phyloP scores from a whole-genome alignment of 2,888 invertebrate species.

The Cyclophora albipunctata region DNA sequence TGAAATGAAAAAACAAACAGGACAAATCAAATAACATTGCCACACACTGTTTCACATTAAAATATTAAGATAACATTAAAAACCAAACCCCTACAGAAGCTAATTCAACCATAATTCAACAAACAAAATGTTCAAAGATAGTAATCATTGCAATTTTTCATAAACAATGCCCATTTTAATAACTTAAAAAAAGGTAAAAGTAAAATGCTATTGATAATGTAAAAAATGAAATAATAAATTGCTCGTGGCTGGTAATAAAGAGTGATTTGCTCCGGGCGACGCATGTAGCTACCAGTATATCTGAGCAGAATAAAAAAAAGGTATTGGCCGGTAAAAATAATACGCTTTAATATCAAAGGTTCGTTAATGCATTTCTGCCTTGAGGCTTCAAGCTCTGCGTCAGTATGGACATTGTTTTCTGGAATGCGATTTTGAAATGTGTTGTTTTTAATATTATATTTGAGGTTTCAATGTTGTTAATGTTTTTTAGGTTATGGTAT shows the following conservation, averaged over 20 bases:
- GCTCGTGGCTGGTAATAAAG: slow-evolving; percentile 68
- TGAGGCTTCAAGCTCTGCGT: slow-evolving; percentile 47
- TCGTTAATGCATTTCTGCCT: slow-evolving; percentile 71
- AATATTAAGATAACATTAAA: no score
- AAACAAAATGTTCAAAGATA: slow-evolving; percentile 44
- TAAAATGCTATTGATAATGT: slow-evolving; percentile 70
- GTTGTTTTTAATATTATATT: slow-evolving; percentile 14
- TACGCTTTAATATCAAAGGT: slow-evolving; percentile 71
- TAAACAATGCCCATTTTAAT: slow-evolving; percentile 74
- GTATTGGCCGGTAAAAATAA: slow-evolving; percentile 50
- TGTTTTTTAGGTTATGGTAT: no score
- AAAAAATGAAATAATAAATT: slow-evolving; percentile 75
- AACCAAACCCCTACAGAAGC: no score
- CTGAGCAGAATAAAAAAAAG: slow-evolving; percentile 33
- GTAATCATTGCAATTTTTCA: slow-evolving; percentile 66
- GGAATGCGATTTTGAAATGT: slow-evolving; percentile 64
- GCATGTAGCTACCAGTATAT: slow-evolving; percentile 62
- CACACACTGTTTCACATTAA: no score
- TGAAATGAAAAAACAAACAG: no score
- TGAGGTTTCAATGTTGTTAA: no score
- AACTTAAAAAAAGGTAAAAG: slow-evolving; percentile 62
- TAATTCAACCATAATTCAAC: slow-evolving; percentile 18
- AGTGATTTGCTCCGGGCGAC: slow-evolving; percentile 72
- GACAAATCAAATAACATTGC: no score
- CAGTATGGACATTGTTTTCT: slow-evolving; percentile 71